A percentile compares a stretch with the other conserved stretches of the same genome.
Evolutionary conservation across 2,113 vertebrate genomes (phyloP).

Genomic region (Cynocephalus volans): DNA sequence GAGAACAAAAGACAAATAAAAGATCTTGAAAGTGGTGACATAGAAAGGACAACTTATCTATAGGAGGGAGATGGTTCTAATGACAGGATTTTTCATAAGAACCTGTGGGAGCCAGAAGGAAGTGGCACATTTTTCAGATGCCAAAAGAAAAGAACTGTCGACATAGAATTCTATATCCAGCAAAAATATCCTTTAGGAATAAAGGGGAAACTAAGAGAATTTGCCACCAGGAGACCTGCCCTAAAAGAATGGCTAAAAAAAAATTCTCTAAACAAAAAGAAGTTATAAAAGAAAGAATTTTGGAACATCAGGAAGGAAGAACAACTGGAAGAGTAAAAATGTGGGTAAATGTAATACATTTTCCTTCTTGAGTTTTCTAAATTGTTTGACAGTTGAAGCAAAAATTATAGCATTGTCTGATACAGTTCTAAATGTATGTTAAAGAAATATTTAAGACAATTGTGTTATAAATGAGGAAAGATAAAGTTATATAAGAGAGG

Average conservation of each 20-base stretch:
- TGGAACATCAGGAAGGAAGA: not conserved
- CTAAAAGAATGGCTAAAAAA: not conserved
- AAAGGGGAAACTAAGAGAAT: not conserved
- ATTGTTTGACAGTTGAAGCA: not conserved
- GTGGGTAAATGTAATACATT: not conserved
- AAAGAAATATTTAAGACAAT: not conserved
- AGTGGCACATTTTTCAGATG: not conserved
- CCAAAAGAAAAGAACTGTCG: not conserved
- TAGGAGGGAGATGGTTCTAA: not conserved
- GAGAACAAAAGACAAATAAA: not conserved
- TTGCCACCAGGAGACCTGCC: not conserved
- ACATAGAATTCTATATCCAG: not conserved
- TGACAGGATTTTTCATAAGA: not conserved
- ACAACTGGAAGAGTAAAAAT: not conserved
- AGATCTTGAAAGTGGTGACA: not conserved
- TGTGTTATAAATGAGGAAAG: not conserved
- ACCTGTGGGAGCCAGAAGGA: not conserved
- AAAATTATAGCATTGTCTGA: not conserved
- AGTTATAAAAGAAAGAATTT: not conserved
- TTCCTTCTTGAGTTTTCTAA: not conserved
- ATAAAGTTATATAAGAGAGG: not conserved
- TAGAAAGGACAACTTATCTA: not conserved
- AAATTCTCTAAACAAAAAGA: not conserved
- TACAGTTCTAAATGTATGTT: not conserved
- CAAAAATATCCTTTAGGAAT: not conserved